These are phyloP conservation scores for Ormia ochracea DNA, from an alignment of 2,888 invertebrate genomes.

Conservation along the genomic window DNA sequence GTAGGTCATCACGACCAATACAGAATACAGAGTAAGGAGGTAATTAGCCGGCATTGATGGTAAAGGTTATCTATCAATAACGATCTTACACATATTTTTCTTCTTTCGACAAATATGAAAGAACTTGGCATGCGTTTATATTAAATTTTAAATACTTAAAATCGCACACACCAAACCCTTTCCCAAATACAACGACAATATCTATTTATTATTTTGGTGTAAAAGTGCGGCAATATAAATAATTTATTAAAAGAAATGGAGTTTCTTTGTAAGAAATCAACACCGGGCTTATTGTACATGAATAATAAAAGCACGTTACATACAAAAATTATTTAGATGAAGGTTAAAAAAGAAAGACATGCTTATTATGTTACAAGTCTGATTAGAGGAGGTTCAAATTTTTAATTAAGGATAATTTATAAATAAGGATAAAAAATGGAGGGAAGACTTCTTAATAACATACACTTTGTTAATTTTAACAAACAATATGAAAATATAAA, in stretches of 20 bases:
- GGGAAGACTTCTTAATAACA: not conserved
- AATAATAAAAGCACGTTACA: not conserved
- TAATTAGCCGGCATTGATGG: too few species aligned
- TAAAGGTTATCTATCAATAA: too few species aligned
- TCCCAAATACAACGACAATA: too few species aligned
- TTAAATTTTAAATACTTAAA: too few species aligned
- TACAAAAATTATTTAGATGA: conserved; percentile 4
- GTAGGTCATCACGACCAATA: too few species aligned
- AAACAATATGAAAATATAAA: conserved; percentile 27
- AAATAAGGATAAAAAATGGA: conserved; percentile 14
- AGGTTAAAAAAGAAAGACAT: conserved; percentile 37
- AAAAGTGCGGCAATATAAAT: not conserved
- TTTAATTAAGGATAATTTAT: too few species aligned
- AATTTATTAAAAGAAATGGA: not conserved
- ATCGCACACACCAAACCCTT: too few species aligned
- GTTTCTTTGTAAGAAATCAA: not conserved
- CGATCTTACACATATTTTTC: too few species aligned
- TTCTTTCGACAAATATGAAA: too few species aligned
- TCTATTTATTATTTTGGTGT: not conserved
- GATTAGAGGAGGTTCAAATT: not conserved
- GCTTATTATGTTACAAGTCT: conserved; percentile 41
- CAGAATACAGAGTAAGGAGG: too few species aligned
- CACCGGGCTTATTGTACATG: conserved; percentile 13
- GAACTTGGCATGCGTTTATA: too few species aligned
- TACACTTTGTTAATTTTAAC: conserved; percentile 16